Percentiles rank a stretch among this genome's conserved stretches.
Evolutionary conservation across 2,888 invertebrate species (phyloP).

Genomic region (Dorcus parallelipipedus): DNA sequence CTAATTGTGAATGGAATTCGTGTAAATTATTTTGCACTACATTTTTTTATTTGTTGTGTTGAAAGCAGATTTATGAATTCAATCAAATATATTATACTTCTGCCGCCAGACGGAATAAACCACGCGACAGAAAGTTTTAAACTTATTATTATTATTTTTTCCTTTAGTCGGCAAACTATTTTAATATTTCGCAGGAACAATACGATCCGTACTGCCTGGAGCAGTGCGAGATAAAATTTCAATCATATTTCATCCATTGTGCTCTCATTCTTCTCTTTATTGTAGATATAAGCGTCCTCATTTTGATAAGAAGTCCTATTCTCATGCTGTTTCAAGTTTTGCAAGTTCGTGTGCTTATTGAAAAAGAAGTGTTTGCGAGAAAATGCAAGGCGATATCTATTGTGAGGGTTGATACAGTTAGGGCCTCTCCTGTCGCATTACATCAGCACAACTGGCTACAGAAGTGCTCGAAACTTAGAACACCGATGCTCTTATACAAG

Average conservation of each 20-base stretch:
- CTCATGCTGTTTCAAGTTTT: slow-evolving; percentile 1
- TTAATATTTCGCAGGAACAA: too few species aligned
- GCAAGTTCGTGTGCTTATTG: slow-evolving; percentile 4
- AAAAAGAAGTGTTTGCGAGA: slow-evolving; percentile 5
- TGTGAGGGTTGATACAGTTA: slow-evolving; percentile 3
- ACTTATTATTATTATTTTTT: too few species aligned
- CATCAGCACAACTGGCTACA: not conserved
- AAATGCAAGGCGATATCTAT: slow-evolving; percentile 1
- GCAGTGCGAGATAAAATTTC: not conserved
- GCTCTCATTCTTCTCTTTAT: not conserved
- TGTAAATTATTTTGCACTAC: too few species aligned
- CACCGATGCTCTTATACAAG: too few species aligned
- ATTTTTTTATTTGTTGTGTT: too few species aligned
- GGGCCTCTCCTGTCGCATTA: slow-evolving; percentile 5
- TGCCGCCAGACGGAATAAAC: too few species aligned
- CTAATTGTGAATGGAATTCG: too few species aligned
- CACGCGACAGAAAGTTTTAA: too few species aligned
- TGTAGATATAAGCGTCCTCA: not conserved
- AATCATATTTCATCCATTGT: not conserved
- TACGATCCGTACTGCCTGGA: too few species aligned
- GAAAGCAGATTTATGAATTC: too few species aligned
- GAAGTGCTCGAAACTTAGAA: not conserved
- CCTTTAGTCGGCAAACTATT: too few species aligned
- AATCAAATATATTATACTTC: too few species aligned
- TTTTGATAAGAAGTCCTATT: not conserved